Conservation (phyloP, 1,140 invertebrate genomes). For the Drosophila equinoxialis region DNA sequence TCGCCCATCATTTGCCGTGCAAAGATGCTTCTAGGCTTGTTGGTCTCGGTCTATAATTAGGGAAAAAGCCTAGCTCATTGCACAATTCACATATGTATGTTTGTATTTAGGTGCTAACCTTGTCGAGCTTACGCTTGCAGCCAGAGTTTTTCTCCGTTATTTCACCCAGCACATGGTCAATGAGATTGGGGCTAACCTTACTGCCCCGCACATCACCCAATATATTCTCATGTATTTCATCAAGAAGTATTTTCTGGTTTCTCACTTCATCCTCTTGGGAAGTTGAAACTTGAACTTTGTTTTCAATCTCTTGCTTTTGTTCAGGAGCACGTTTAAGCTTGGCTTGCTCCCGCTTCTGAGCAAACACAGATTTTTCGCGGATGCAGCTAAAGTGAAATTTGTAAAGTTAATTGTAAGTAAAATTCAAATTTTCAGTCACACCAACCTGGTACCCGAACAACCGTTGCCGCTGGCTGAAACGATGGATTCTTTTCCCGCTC, state of each 20-base stretch:
- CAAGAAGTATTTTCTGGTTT: constrained; percentile 43
- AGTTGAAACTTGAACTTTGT: background rate
- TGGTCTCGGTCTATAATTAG: constrained; percentile 14
- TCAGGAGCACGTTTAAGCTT: constrained; percentile 47
- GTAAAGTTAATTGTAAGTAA: background rate
- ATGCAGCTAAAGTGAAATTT: constrained; percentile 23
- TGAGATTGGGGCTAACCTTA: constrained; percentile 38
- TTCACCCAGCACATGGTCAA: constrained; percentile 85
- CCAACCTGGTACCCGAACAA: constrained; percentile 84
- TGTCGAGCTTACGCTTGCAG: background rate
- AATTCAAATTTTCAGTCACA: background rate
- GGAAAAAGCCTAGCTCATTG: background rate
- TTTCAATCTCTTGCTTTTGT: background rate
- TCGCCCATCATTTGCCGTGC: constrained; percentile 35
- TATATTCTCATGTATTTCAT: constrained; percentile 77
- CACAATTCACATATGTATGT: background rate
- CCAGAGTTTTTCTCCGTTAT: constrained; percentile 84
- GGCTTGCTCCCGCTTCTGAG: constrained; percentile 58
- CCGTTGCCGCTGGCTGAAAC: constrained; percentile 85
- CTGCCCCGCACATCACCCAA: constrained; percentile 58
- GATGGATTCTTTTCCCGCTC: constrained; percentile 84
- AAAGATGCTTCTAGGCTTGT: constrained; percentile 52
- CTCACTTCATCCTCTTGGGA: background rate
- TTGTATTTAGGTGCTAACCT: constrained; percentile 9
- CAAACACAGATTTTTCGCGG: constrained; percentile 70